phyloP scores from a whole-genome alignment of 2,888 invertebrate species.

The Heteromurus nitidus region DNA sequence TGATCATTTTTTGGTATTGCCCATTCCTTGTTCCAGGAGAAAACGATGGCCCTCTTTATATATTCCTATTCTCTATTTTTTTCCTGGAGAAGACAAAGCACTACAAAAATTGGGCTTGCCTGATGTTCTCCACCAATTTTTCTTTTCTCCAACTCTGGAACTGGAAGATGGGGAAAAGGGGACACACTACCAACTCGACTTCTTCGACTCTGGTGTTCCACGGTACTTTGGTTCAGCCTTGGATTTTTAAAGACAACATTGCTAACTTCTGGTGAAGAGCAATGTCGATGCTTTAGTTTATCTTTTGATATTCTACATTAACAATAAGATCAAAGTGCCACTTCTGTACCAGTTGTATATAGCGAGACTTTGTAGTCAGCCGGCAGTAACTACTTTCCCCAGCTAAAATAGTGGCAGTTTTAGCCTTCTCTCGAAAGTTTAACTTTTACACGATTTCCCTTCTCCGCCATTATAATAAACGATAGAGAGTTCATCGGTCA shows the following conservation, averaged over 20 bases:
- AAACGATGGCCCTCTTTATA: neutral
- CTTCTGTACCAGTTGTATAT: neutral
- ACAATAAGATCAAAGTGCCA: neutral
- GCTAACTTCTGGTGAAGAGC: too few relatives aligned
- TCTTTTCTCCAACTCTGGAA: too few relatives aligned
- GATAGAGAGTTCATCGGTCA: constrained; percentile 42
- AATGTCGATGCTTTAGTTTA: too few relatives aligned
- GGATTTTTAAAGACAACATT: too few relatives aligned
- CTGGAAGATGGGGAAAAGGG: too few relatives aligned
- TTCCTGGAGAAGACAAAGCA: too few relatives aligned
- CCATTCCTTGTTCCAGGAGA: neutral
- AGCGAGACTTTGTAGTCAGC: neutral
- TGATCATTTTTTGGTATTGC: neutral
- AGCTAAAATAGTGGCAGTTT: neutral
- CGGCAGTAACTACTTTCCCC: neutral
- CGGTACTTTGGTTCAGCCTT: too few relatives aligned
- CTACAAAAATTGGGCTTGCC: too few relatives aligned
- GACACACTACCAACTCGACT: too few relatives aligned
- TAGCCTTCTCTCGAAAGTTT: neutral
- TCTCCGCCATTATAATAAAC: constrained; percentile 30
- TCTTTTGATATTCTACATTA: neutral
- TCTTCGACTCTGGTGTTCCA: too few relatives aligned
- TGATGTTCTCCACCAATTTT: too few relatives aligned
- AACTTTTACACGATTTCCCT: neutral
- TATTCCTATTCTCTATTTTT: neutral